A percentile compares a stretch with the other conserved stretches of the same genome.
Conservation (phyloP, 1,140 invertebrate species). For the Bombus fervidus region DNA sequence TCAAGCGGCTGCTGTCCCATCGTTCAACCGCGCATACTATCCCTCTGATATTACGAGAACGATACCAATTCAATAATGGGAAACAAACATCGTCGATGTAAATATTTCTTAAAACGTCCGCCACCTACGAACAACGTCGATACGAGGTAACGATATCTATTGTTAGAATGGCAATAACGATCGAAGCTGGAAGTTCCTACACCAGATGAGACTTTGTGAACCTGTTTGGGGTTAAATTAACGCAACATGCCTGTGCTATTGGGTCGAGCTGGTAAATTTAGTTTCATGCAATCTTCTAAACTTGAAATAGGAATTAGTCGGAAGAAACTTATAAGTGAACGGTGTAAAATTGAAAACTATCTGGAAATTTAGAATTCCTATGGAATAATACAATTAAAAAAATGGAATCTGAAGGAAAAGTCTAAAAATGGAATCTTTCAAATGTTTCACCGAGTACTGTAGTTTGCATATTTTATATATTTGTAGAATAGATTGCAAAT, state of each 20-base stretch:
- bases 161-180: too few relatives aligned
- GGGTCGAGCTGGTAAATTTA: conserved; percentile 69
- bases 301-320: not conserved
- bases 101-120: conserved; percentile 19
- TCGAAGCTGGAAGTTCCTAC: not conserved
- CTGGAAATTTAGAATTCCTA: not conserved
- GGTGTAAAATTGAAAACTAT: not conserved
- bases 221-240: conserved; percentile 70
- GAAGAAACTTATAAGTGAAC: not conserved
- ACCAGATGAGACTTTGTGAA: not conserved
- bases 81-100: conserved; percentile 6
- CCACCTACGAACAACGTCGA: not conserved
- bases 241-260: conserved; percentile 71
- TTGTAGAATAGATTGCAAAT: too few relatives aligned
- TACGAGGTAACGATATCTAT: conserved; percentile 5
- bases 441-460: too few relatives aligned
- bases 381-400: not conserved
- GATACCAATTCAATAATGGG: conserved; percentile 2
- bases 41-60: not conserved
- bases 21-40: not conserved
- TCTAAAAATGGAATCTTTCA: not conserved
- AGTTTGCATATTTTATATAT: too few relatives aligned
- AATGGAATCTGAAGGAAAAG: not conserved
- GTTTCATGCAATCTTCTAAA: conserved; percentile 66
- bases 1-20: too few relatives aligned